Percentiles rank a stretch among this genome's conserved stretches.
phyloP scores from a whole-genome alignment of 2,797 vertebrate species.

The Australoheros facetus region DNA sequence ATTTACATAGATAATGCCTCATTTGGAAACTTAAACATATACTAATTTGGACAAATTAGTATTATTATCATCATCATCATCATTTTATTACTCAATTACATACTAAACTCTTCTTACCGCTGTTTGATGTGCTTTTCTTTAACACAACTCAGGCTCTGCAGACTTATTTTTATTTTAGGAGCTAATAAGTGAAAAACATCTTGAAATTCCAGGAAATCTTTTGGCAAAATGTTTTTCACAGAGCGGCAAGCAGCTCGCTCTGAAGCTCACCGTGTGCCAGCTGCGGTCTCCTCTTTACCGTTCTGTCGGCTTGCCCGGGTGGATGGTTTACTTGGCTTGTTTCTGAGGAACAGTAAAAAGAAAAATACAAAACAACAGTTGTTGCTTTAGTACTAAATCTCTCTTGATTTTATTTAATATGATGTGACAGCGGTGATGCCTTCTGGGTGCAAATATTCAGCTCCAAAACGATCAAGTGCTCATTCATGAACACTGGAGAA shows the following conservation, averaged over 20 bases:
- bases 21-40: not conserved
- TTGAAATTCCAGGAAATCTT: slow-evolving; percentile 51
- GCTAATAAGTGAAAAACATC: slow-evolving; percentile 43
- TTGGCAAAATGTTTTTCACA: slow-evolving; percentile 57
- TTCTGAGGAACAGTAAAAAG: slow-evolving; percentile 80
- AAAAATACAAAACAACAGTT: slow-evolving; percentile 55
- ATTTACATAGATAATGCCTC: not conserved
- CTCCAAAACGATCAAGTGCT: not conserved
- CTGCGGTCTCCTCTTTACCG: slow-evolving; percentile 78
- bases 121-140: slow-evolving; percentile 11
- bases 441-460: slow-evolving; percentile 16
- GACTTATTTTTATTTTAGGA: slow-evolving; percentile 38
- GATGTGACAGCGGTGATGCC: slow-evolving; percentile 40
- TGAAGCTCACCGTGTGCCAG: slow-evolving; percentile 78
- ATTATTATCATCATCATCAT: not conserved
- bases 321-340: slow-evolving; percentile 88
- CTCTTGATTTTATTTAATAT: slow-evolving; percentile 22
- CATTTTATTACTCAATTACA: not conserved
- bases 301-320: slow-evolving; percentile 88
- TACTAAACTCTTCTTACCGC: not conserved
- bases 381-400: slow-evolving; percentile 25
- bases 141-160: not conserved
- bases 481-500: not conserved
- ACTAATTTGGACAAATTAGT: not conserved
- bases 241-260: slow-evolving; percentile 27